Evolutionary conservation across 1,140 invertebrate genomes (phyloP).

Genomic region (Neuroterus valhalla): DNA sequence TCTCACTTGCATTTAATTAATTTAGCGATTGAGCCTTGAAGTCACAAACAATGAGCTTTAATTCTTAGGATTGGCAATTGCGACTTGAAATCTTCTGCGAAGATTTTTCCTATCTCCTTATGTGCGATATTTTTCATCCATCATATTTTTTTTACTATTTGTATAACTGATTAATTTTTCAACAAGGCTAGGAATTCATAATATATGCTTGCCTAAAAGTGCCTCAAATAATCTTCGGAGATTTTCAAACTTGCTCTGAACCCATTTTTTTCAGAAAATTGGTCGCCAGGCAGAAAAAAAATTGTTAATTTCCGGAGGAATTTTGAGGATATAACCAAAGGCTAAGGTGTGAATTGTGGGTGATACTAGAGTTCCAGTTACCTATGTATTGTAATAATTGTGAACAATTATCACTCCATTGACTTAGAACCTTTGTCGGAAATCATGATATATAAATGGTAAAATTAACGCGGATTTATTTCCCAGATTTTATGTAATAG

Average conservation of each 20-base stretch:
- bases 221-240: not conserved
- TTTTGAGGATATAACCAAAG: not conserved
- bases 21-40: constrained; percentile 1
- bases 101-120: not conserved
- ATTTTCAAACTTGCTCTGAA: not conserved
- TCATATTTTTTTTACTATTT: not conserved
- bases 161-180: not conserved
- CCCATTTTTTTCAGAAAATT: not conserved
- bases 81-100: not conserved
- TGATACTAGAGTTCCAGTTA: constrained; percentile 27
- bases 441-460: not conserved
- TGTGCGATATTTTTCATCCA: not conserved
- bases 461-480: not conserved
- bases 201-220: no score
- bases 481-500: not conserved
- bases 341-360: constrained; percentile 1
- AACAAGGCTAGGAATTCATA: no score
- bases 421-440: not conserved
- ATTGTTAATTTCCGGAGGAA: not conserved
- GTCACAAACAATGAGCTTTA: constrained; percentile 24
- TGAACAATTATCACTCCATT: not conserved
- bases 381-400: not conserved
- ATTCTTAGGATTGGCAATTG: not conserved
- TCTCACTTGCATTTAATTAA: not conserved
- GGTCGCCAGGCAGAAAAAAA: not conserved